These are phyloP conservation scores for Callosobruchus maculatus DNA, from an alignment of 2,888 invertebrate genomes.

Conservation along the genomic window DNA sequence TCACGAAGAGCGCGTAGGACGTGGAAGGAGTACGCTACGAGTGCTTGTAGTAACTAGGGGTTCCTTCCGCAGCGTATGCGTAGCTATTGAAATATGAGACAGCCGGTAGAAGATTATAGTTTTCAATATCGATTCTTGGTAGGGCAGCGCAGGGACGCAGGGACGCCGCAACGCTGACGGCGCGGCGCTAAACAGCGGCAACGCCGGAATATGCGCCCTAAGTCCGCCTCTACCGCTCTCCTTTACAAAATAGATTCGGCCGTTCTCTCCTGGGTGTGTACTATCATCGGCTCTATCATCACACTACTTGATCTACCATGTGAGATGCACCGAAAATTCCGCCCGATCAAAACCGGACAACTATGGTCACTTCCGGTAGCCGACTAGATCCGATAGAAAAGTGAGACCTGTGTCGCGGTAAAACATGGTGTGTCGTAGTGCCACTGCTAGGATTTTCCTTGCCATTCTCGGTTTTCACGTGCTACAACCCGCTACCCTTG, in stretches of 20 bases:
- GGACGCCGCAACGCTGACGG: conserved; percentile 18
- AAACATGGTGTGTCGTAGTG: conserved; percentile 32
- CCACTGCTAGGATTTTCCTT: conserved; percentile 25
- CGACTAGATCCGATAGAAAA: background rate
- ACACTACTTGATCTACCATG: background rate
- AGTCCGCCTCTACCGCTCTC: background rate
- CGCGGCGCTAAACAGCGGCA: conserved; percentile 43
- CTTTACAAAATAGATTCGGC: conserved; percentile 35
- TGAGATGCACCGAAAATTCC: background rate
- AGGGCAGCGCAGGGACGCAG: conserved; percentile 42
- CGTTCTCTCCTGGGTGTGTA: conserved; percentile 6
- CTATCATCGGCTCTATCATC: background rate
- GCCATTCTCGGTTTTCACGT: conserved; percentile 30
- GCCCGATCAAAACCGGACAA: background rate
- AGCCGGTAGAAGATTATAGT: conserved; percentile 20
- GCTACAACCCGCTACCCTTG: conserved; percentile 54
- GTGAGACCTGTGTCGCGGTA: background rate
- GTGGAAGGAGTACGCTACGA: background rate
- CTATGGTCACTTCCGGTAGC: background rate
- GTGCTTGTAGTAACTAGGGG: background rate
- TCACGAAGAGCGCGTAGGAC: background rate
- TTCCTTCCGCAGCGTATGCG: background rate
- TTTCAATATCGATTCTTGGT: conserved; percentile 32
- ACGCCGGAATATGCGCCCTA: conserved; percentile 49
- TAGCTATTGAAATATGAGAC: background rate